Conservation (phyloP, 2,797 vertebrate genomes). For the Sardinella longiceps region DNA sequence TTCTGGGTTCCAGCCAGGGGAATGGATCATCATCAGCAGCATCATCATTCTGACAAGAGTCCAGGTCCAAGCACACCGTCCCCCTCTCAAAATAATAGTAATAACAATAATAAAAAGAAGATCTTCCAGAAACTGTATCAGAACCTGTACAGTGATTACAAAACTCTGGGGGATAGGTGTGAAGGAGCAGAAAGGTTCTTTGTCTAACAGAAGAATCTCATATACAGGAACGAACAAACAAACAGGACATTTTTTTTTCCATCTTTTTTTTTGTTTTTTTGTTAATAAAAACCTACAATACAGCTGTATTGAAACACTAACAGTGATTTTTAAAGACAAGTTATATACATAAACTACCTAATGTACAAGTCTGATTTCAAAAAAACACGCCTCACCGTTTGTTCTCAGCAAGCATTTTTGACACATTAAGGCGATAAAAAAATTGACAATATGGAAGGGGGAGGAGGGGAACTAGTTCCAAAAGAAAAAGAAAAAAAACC, state of each 20-base stretch:
- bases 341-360: slow-evolving; percentile 79
- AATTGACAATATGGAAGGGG: slow-evolving; percentile 36
- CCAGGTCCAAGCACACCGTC: slow-evolving; percentile 49
- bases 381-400: slow-evolving; percentile 54
- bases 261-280: slow-evolving; percentile 69
- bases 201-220: slow-evolving; percentile 61
- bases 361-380: slow-evolving; percentile 71
- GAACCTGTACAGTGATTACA: slow-evolving; percentile 65
- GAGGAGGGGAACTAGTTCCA: not conserved
- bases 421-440: slow-evolving; percentile 57
- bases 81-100: slow-evolving; percentile 1
- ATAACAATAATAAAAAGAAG: slow-evolving; percentile 31
- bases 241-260: slow-evolving; percentile 63
- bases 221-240: slow-evolving; percentile 54
- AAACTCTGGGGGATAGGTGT: slow-evolving; percentile 43
- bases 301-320: slow-evolving; percentile 76
- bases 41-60: slow-evolving; percentile 45
- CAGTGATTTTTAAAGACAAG: slow-evolving; percentile 72
- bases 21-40: slow-evolving; percentile 27
- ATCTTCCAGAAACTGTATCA: slow-evolving; percentile 60
- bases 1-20: slow-evolving; percentile 42
- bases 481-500: slow-evolving; percentile 40
- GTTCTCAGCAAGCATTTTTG: slow-evolving; percentile 52
- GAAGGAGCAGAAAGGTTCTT: slow-evolving; percentile 43
- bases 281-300: slow-evolving; percentile 78